Conservation (phyloP, 2,888 invertebrate genomes). For the Boloria selene region DNA sequence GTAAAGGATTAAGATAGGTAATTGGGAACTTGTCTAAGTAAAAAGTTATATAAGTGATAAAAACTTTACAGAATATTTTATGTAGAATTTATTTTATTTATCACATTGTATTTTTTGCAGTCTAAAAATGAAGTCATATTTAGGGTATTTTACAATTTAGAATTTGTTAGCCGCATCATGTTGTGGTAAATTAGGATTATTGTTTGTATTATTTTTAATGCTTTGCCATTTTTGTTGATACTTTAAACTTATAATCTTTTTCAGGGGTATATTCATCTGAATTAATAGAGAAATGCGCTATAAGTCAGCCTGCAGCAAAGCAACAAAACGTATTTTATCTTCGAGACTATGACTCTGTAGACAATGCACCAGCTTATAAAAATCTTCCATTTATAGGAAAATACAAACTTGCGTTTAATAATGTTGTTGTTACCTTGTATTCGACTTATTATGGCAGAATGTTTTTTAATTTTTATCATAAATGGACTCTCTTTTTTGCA, state of each 20-base stretch:
- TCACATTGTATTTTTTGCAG: too few species aligned
- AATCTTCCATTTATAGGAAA: conserved; percentile 42
- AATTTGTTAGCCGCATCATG: too few species aligned
- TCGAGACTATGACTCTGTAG: conserved; percentile 55
- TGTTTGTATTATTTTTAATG: too few species aligned
- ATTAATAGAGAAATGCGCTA: conserved; percentile 41
- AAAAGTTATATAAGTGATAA: too few species aligned
- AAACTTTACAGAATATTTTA: too few species aligned
- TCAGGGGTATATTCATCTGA: conserved; percentile 43
- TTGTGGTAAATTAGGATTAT: too few species aligned
- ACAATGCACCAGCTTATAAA: conserved; percentile 61
- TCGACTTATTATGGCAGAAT: conserved; percentile 73
- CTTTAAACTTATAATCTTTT: background rate
- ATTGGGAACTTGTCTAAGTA: too few species aligned
- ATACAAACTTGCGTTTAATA: conserved; percentile 40
- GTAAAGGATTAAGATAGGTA: too few species aligned
- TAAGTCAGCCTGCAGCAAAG: conserved; percentile 40
- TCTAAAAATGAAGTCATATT: too few species aligned
- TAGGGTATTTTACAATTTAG: too few species aligned
- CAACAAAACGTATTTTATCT: conserved; percentile 45
- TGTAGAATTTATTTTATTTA: too few species aligned
- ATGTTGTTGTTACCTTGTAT: conserved; percentile 48
- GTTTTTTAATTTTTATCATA: conserved; percentile 83
- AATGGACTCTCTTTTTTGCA: conserved; percentile 77
- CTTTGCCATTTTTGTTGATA: background rate